Evolutionary conservation across 2,797 vertebrate genomes (phyloP).

Genomic region (Triplophysa bombifrons): DNA sequence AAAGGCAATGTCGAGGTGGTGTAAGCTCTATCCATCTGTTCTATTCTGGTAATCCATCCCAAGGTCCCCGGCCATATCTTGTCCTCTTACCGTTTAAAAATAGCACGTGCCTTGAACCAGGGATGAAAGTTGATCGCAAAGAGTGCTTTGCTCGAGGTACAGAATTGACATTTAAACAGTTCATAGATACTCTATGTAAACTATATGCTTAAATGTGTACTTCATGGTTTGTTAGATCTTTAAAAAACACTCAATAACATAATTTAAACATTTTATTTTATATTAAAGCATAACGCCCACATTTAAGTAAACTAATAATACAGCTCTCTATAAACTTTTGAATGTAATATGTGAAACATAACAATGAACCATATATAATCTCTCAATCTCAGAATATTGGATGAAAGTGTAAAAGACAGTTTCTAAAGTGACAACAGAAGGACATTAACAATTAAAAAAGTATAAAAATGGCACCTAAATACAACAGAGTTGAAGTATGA

Average conservation of each 20-base stretch:
- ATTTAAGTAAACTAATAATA: background rate
- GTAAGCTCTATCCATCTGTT: slow-evolving; percentile 56
- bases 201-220: background rate
- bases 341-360: slow-evolving; percentile 1
- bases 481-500: background rate
- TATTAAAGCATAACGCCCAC: background rate
- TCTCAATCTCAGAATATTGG: background rate
- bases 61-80: slow-evolving; percentile 67
- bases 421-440: slow-evolving; percentile 46
- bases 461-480: slow-evolving; percentile 71
- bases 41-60: slow-evolving; percentile 68
- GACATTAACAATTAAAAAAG: slow-evolving; percentile 73
- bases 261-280: slow-evolving; percentile 1
- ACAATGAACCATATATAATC: background rate
- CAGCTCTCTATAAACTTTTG: background rate
- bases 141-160: slow-evolving; percentile 50
- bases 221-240: slow-evolving; percentile 64
- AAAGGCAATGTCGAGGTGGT: slow-evolving; percentile 54
- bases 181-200: background rate
- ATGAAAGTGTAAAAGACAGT: slow-evolving; percentile 30
- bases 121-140: slow-evolving; percentile 62
- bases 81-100: slow-evolving; percentile 74
- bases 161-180: slow-evolving; percentile 55
- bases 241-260: background rate
- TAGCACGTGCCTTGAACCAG: slow-evolving; percentile 70